Evolutionary conservation across 1,140 invertebrate genomes (phyloP), one percentile per base, ranked within the genome.

Genomic region (Zaprionus camerounensis): DNA sequence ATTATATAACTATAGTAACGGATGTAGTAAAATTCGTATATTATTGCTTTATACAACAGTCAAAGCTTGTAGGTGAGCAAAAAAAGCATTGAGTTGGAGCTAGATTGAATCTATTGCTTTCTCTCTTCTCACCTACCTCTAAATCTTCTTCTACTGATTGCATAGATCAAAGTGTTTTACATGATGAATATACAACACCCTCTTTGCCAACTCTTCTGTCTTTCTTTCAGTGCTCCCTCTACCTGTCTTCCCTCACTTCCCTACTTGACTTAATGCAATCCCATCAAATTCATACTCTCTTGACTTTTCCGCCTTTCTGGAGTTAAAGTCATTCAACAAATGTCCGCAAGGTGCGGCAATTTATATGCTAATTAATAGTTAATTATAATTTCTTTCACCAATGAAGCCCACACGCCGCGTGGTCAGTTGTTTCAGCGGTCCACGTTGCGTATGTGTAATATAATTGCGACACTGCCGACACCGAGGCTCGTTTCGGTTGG

Each of bases 301-400:
- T 38, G 28, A 38, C n/a, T 20, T 13, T 26, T 11, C 13, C n/a
- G 67, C 44, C 55, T 59, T 65, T 71, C 71, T 68, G 51, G 84
- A 69, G 83, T 84, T 87, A 81, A 87, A 72, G 57, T 26, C 79
- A 79, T 46, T 67, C n/a, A 62, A 56, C 41, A 38, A 51, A 46
- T 51, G 59, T 55, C 36, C 55, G 38, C 69, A 44, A 58, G 67
- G 24, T 76, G 76, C 28, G 73, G 73, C 68, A 83, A 87, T 87
- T 83, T 87, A 87, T 83, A 88, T 87, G 83, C 84, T 87, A 83
- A 87, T 87, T 88, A 83, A 75, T 74, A 62, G 75, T 83, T 80
- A 73, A 87, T 74, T 80, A 55, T 77, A 77, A 65, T 77, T 68
- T 71, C 69, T 70, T 82, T 62, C 7, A 36, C 57, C 38, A 70